Conservation (phyloP, 2,113 vertebrate species). For the Alligator sinensis region DNA sequence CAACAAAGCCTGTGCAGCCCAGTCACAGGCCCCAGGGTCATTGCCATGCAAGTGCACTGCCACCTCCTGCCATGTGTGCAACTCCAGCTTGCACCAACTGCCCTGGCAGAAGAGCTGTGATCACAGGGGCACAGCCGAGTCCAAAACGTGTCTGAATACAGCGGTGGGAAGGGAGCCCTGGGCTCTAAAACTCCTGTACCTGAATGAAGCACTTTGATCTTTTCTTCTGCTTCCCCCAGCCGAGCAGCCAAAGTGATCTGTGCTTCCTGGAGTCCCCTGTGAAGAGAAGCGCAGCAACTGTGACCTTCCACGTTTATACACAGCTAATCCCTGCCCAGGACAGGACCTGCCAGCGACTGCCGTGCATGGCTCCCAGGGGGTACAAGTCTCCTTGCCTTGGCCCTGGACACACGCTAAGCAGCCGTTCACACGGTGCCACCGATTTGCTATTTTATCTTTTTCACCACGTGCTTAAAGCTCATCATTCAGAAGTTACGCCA, state of each 20-base stretch:
- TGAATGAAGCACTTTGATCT: conserved; percentile 94
- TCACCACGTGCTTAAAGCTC: background rate
- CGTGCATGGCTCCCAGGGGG: accelerated
- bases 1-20: background rate
- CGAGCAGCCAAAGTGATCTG: conserved; percentile 87
- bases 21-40: background rate
- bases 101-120: background rate
- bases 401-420: background rate
- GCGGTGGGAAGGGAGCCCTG: background rate
- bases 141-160: background rate
- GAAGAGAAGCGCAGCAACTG: background rate
- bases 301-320: background rate
- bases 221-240: conserved; percentile 93
- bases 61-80: background rate
- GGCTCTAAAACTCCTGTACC: conserved; percentile 70
- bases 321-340: background rate
- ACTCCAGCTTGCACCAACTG: background rate
- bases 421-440: background rate
- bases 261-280: conserved; percentile 88
- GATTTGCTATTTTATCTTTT: background rate
- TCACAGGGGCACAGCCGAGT: background rate
- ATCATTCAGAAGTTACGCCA: background rate
- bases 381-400: accelerated
- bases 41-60: background rate
- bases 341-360: accelerated